Base-by-base conservation (phyloP, 1,140 invertebrate species). In the Zaprionus capensis region DNA sequence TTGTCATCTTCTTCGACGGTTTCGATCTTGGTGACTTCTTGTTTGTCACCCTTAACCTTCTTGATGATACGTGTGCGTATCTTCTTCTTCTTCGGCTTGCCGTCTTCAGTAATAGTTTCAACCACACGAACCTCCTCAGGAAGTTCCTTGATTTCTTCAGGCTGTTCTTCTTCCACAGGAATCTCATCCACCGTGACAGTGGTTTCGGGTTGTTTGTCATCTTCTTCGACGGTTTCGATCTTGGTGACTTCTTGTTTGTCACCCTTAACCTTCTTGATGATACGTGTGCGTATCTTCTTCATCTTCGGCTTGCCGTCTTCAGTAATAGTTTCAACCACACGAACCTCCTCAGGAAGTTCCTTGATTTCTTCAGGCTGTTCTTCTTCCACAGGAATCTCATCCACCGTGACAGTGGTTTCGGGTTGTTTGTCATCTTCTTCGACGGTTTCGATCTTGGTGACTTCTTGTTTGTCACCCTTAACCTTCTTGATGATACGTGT, bases 1-100 rank as follows among this genome's bases (percentile, higher is more conserved):
- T 92, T 81, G 26, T 86, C 92, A 58, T 93, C 85, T 78, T 94
- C 91, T 82, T 93, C 91, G 14, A 93, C 79, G 4, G 92, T 93
- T 15, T 93, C 87, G 56, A 93, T 92, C 62, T 91, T 81, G n/a
- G 81, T 92, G 20, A 91, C 78, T 75, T 91, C 81, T 80, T 93
- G 82, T 38, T 87, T 84, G 4, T 78, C 76, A 26, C 85, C 91
- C 24, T 82, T 90, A 36, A 85, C 80, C 69, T 84, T 92, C 66
- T 91, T 82, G 64, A 83, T 87, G 1, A 83, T 72, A 24, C 79
- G 77, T 44, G 91, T 91, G 61, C 76, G 91, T 0, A 69, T 78
- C 14, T 78, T 82, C 15, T 72, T 72, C 38, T 70, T 70, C 31
- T 64, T 76, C 0, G 56, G 63, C 41, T 44, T 57, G 12, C 64